phyloP scores from a whole-genome alignment of 2,888 invertebrate species.

The Harpalus rufipes region DNA sequence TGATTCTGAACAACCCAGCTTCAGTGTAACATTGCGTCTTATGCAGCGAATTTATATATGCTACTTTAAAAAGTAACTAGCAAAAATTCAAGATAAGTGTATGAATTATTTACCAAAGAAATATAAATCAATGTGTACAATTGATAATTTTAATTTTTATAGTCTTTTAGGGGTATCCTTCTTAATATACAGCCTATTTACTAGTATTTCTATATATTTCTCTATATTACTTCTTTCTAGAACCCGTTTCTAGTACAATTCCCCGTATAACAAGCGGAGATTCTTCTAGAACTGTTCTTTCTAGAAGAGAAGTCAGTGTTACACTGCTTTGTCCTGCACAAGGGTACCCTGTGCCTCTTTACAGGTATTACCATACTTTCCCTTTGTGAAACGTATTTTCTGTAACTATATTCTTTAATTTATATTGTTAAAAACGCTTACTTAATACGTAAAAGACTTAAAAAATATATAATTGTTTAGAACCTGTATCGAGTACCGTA shows the following conservation, averaged over 20 bases:
- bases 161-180: slow-evolving; percentile 32
- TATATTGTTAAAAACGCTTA: no score
- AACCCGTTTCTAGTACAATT: slow-evolving; percentile 80
- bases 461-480: no score
- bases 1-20: no score
- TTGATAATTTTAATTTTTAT: neutral
- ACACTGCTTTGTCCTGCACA: slow-evolving; percentile 82
- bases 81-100: no score
- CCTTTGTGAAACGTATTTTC: neutral
- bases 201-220: neutral
- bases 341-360: slow-evolving; percentile 81
- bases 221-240: slow-evolving; percentile 72
- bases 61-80: no score
- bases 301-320: slow-evolving; percentile 74
- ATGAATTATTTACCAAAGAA: no score
- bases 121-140: no score
- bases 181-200: neutral
- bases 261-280: slow-evolving; percentile 72
- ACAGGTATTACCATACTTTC: slow-evolving; percentile 74
- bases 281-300: slow-evolving; percentile 62
- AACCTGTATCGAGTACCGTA: slow-evolving; percentile 81
- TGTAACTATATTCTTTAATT: no score
- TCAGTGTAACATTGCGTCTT: no score
- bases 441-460: no score
- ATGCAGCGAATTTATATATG: no score